These are phyloP conservation scores for Oreotrochilus melanogaster DNA, from an alignment of 2,113 vertebrate species.

Conservation along the genomic window DNA sequence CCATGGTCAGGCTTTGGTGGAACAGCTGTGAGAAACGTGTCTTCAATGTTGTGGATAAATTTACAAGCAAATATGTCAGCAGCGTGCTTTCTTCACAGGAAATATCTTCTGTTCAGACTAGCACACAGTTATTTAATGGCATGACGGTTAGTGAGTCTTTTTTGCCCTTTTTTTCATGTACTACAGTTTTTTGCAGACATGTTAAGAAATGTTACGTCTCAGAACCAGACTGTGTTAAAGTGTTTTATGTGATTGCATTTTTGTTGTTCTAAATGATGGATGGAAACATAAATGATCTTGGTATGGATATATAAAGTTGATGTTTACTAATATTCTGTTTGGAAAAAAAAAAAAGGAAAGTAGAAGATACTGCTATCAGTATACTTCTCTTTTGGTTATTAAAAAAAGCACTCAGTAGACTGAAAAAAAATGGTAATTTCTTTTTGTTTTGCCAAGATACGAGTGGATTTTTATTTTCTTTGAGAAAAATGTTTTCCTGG, in stretches of 20 bases:
- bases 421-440: background rate
- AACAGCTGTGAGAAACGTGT: constrained; percentile 96
- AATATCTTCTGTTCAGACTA: constrained; percentile 92
- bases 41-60: constrained; percentile 90
- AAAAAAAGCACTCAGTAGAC: background rate
- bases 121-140: constrained; percentile 91
- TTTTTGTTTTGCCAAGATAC: background rate
- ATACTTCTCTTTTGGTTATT: background rate
- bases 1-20: constrained; percentile 98
- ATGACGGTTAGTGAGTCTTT: constrained; percentile 89
- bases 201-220: background rate
- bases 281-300: background rate
- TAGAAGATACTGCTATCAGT: background rate
- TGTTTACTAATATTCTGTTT: background rate
- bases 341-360: background rate
- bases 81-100: constrained; percentile 92
- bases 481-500: background rate
- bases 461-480: background rate
- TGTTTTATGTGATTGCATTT: background rate
- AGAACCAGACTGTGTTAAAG: background rate
- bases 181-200: background rate
- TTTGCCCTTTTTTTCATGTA: background rate
- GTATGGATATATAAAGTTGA: background rate
- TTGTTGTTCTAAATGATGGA: background rate
- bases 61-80: constrained; percentile 93